phyloP scores from a whole-genome alignment of 2,113 vertebrate genomes.

The Clinocottus analis region DNA sequence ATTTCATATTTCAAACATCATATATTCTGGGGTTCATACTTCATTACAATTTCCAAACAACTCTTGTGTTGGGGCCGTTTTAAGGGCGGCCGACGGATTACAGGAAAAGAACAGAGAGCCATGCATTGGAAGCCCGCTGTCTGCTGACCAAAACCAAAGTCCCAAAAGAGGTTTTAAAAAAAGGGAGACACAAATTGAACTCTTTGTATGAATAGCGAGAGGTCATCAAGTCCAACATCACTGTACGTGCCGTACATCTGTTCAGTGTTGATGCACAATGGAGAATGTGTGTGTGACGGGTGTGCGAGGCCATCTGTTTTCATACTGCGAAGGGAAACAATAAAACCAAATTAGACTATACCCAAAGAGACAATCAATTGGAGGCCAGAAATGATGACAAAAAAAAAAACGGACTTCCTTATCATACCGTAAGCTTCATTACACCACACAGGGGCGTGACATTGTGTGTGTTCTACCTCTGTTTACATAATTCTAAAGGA shows the following conservation, averaged over 20 bases:
- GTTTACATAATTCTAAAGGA: constrained; percentile 26
- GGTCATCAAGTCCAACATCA: constrained; percentile 5
- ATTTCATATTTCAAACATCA: too few relatives aligned
- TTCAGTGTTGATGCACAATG: constrained; percentile 15
- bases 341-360: constrained; percentile 45
- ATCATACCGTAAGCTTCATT: constrained; percentile 24
- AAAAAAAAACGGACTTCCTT: constrained; percentile 47
- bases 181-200: not conserved
- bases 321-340: constrained; percentile 55
- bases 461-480: constrained; percentile 19
- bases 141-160: too few relatives aligned
- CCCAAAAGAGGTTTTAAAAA: not conserved
- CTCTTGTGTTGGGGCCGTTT: not conserved
- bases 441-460: not conserved
- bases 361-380: constrained; percentile 37
- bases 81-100: too few relatives aligned
- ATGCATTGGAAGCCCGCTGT: too few relatives aligned
- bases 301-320: constrained; percentile 60
- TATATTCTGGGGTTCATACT: not conserved
- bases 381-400: constrained; percentile 31
- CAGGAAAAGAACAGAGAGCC: too few relatives aligned
- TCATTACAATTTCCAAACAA: not conserved
- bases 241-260: not conserved
- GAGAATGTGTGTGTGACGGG: not conserved
- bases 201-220: not conserved